Base-by-base conservation (phyloP, 1,140 invertebrate genomes). In the Cotesia vestalis region DNA sequence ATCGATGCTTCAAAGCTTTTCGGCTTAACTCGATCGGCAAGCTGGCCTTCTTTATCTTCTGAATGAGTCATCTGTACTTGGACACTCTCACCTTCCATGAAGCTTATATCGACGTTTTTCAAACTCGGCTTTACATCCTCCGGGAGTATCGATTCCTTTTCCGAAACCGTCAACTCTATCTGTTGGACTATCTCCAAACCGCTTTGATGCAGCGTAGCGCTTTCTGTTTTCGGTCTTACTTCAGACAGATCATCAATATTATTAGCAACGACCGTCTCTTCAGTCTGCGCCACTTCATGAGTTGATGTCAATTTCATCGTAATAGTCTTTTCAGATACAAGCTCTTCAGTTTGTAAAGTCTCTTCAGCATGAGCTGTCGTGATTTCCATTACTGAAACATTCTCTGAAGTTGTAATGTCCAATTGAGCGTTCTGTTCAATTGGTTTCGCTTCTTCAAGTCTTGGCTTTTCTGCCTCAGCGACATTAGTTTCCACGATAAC, bases 401-500 rank as follows among this genome's bases (percentile, higher is more conserved):
- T 85, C 67, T 85, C 81, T 1, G 79, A 64, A 35, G 62, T 74
- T 4, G 76, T 55, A 9, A 88, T 70, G 46, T 82, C 77, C 4
- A 87, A 14, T 4, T 83, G 77, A 8, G 83, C 84, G 14, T 67
- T 84, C 27, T 88, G 85, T 67, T 74, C 61, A n/a, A 73, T 20
- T 53, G 85, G 86, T 68, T 71, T 72, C 0, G 77, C 36, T 71
- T 88, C 82, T 66, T 79, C 75, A 3, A 82, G 74, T 36, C 87
- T 79, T 0, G 72, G 72, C 80, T 87, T 88, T 77, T 90, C 89
- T 3, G 82, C 79, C 80, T 90, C 89, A 3, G 82, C 84, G 4
- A 88, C 78, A 73, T 87, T 87, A 3, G 88, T 86, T 81, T 90
- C 89, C 4, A 88, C 89, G 2, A 90, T 78, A 38, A 90, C 81